A percentile compares a stretch with the other conserved stretches of the same genome.
Conservation (phyloP, 2,888 invertebrate genomes). For the Agonopterix alstromeriana region DNA sequence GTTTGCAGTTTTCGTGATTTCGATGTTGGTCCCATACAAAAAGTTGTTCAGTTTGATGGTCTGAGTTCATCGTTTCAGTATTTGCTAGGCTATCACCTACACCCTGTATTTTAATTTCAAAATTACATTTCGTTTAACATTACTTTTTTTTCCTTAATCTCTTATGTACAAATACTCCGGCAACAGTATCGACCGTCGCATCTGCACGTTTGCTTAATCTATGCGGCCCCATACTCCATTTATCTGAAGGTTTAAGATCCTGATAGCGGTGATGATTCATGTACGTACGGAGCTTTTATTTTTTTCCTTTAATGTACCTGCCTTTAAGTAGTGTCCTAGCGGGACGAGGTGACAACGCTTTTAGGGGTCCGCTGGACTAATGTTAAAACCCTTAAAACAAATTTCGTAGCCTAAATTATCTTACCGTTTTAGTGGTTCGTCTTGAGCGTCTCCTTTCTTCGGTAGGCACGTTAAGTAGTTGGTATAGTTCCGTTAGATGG, state of each 20-base stretch:
- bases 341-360: constrained; percentile 11
- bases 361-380: constrained; percentile 11
- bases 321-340: constrained; percentile 3
- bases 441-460: not conserved
- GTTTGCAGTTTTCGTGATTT: too few species aligned
- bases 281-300: not conserved
- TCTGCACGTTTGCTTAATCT: not conserved
- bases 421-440: not conserved
- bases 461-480: not conserved
- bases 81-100: too few species aligned
- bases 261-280: constrained; percentile 8
- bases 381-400: not conserved
- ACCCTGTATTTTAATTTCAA: too few species aligned
- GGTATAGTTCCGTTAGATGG: not conserved
- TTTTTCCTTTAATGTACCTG: constrained; percentile 2
- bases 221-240: constrained; percentile 1
- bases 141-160: too few species aligned
- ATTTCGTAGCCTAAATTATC: not conserved
- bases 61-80: too few species aligned
- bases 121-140: too few species aligned
- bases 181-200: too few species aligned
- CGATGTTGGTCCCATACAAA: too few species aligned
- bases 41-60: too few species aligned
- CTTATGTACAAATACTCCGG: too few species aligned
- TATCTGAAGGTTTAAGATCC: constrained; percentile 4